Evolutionary conservation across 2,888 invertebrate genomes (phyloP).

Genomic region (Eristalis arbustorum): DNA sequence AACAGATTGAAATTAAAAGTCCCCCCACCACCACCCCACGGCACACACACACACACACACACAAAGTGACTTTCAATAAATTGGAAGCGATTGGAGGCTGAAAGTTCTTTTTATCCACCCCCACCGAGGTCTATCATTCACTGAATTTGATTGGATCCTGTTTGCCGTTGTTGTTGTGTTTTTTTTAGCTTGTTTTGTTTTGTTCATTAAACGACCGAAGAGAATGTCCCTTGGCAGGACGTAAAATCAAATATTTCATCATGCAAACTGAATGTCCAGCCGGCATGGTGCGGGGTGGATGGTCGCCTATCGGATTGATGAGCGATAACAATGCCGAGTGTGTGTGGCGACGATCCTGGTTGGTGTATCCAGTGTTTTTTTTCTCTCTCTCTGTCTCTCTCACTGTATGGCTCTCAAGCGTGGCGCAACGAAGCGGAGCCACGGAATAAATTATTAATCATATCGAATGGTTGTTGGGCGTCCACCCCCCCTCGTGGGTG

Average conservation of each 20-base stretch:
- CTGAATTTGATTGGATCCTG: background rate
- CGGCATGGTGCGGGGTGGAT: no score
- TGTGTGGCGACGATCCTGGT: background rate
- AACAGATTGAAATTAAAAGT: conserved; percentile 23
- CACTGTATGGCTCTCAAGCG: no score
- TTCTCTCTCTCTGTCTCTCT: no score
- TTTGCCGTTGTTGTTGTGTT: no score
- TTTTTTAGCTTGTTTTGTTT: background rate
- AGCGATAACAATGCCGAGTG: background rate
- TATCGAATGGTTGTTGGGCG: conserved; percentile 49
- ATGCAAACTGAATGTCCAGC: background rate
- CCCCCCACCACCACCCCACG: background rate
- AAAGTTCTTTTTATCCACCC: conserved; percentile 4
- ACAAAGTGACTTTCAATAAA: background rate
- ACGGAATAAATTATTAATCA: conserved; percentile 56
- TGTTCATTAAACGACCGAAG: background rate
- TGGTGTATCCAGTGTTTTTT: background rate
- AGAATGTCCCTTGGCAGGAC: background rate
- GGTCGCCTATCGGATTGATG: no score
- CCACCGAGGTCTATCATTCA: background rate
- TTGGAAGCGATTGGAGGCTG: background rate
- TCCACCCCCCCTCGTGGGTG: no score
- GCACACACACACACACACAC: background rate
- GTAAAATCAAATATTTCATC: background rate
- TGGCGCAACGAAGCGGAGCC: background rate